Conservation (phyloP, 2,888 invertebrate species). For the Cryptocephalus primarius region DNA sequence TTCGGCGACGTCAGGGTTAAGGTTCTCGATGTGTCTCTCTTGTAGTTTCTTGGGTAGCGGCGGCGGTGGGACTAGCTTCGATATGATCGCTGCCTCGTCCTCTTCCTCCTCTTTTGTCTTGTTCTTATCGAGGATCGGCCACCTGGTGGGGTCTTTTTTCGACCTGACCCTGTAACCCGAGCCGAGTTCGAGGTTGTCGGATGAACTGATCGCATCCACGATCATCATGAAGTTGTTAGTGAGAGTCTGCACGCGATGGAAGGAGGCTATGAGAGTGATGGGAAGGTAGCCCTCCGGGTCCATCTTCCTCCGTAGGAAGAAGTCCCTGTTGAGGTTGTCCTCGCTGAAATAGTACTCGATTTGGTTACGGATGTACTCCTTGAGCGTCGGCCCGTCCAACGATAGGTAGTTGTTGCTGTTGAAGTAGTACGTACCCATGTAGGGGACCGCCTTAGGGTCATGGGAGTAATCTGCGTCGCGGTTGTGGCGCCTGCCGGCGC, state of each 20-base stretch:
- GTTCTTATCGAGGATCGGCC: constrained; percentile 69
- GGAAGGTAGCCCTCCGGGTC: constrained; percentile 87
- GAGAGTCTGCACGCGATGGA: constrained; percentile 83
- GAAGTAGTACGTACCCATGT: constrained; percentile 51
- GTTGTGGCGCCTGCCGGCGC: no score
- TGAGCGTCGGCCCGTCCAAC: constrained; percentile 47
- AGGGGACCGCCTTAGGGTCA: constrained; percentile 42
- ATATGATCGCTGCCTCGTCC: constrained; percentile 35
- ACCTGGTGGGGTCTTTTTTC: constrained; percentile 68
- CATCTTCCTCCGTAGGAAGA: constrained; percentile 96
- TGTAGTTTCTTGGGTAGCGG: constrained; percentile 55
- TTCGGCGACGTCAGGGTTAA: constrained; percentile 81
- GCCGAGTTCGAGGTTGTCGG: constrained; percentile 70
- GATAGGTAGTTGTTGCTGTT: constrained; percentile 39
- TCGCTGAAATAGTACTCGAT: constrained; percentile 98
- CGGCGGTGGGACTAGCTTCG: constrained; percentile 57
- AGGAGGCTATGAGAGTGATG: constrained; percentile 87
- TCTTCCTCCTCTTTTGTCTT: constrained; percentile 10
- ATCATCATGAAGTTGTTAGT: constrained; percentile 78
- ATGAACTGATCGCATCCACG: constrained; percentile 74
- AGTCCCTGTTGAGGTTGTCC: constrained; percentile 90
- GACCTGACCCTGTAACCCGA: constrained; percentile 73
- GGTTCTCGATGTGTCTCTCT: constrained; percentile 42
- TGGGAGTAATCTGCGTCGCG: constrained; percentile 33
- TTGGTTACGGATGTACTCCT: constrained; percentile 80